These are phyloP conservation scores for Dinoponera quadriceps DNA, from an alignment of 1,140 invertebrate species.

Conservation along the genomic window DNA sequence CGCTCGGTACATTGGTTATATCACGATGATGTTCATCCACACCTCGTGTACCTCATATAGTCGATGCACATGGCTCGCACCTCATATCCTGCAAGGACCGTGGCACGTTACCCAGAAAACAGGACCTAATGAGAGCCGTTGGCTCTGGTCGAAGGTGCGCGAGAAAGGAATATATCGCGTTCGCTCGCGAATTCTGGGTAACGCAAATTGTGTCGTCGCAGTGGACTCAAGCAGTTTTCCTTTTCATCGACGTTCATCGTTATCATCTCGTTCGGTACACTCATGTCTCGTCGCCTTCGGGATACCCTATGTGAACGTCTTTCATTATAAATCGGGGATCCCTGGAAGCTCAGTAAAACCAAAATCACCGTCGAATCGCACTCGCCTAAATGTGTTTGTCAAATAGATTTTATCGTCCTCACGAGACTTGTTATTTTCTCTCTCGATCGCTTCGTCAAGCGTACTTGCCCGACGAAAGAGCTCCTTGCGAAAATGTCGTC, in stretches of 20 bases:
- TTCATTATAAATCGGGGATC: neutral
- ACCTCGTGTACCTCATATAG: slow-evolving; percentile 64
- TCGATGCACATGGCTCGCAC: slow-evolving; percentile 76
- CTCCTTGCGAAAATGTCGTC: too few species aligned
- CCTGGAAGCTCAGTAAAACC: neutral
- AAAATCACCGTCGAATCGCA: neutral
- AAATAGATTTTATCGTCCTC: neutral
- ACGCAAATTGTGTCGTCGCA: slow-evolving; percentile 75
- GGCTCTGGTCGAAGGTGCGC: neutral
- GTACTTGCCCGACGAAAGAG: too few species aligned
- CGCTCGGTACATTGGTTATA: slow-evolving; percentile 46
- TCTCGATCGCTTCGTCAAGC: neutral
- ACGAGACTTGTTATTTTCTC: neutral
- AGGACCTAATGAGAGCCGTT: neutral
- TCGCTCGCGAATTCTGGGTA: slow-evolving; percentile 74
- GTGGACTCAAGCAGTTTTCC: slow-evolving; percentile 80
- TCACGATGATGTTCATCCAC: slow-evolving; percentile 51
- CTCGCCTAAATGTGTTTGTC: neutral
- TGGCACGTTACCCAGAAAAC: slow-evolving; percentile 75
- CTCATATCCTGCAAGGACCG: slow-evolving; percentile 76
- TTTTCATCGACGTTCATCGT: slow-evolving; percentile 56
- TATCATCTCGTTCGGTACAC: neutral
- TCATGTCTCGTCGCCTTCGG: slow-evolving; percentile 47
- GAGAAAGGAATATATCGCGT: too few species aligned
- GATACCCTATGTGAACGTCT: neutral